A percentile compares a stretch with the other conserved stretches of the same genome.
Conservation (phyloP, 2,888 invertebrate genomes). For the Orthonevra nobilis region DNA sequence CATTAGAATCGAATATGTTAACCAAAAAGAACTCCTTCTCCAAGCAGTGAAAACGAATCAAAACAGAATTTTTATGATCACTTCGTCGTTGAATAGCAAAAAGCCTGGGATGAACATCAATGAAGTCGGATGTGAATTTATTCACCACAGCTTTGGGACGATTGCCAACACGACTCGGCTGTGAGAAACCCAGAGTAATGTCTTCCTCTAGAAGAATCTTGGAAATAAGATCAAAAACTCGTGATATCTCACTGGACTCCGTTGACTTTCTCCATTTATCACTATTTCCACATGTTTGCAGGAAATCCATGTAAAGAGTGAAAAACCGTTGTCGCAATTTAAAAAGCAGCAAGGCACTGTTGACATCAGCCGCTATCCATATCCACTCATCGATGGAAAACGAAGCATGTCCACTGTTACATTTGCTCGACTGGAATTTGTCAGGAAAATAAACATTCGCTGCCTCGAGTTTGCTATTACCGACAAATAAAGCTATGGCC, state of each 20-base stretch:
- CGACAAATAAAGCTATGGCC: slow-evolving; percentile 86
- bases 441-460: slow-evolving; percentile 31
- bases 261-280: slow-evolving; percentile 72
- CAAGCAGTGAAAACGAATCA: background rate
- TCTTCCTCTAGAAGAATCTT: slow-evolving; percentile 73
- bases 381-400: slow-evolving; percentile 87
- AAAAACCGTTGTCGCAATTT: slow-evolving; percentile 87
- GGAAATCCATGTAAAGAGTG: slow-evolving; percentile 75
- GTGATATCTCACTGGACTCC: slow-evolving; percentile 55
- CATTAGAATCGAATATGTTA: slow-evolving; percentile 44
- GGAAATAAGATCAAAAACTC: slow-evolving; percentile 72
- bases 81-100: background rate
- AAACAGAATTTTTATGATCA: no score
- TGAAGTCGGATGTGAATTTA: slow-evolving; percentile 71
- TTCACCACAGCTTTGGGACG: slow-evolving; percentile 74
- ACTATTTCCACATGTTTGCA: slow-evolving; percentile 72
- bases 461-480: slow-evolving; percentile 51
- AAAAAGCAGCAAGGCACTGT: slow-evolving; percentile 84
- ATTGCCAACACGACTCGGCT: slow-evolving; percentile 73
- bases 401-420: slow-evolving; percentile 12
- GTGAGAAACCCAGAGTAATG: slow-evolving; percentile 67
- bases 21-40: slow-evolving; percentile 72
- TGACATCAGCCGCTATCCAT: slow-evolving; percentile 84
- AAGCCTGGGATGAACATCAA: background rate
- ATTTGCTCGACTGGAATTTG: background rate